Base-by-base conservation (phyloP, 2,797 vertebrate genomes). In the Thripadectes ignobilis region DNA sequence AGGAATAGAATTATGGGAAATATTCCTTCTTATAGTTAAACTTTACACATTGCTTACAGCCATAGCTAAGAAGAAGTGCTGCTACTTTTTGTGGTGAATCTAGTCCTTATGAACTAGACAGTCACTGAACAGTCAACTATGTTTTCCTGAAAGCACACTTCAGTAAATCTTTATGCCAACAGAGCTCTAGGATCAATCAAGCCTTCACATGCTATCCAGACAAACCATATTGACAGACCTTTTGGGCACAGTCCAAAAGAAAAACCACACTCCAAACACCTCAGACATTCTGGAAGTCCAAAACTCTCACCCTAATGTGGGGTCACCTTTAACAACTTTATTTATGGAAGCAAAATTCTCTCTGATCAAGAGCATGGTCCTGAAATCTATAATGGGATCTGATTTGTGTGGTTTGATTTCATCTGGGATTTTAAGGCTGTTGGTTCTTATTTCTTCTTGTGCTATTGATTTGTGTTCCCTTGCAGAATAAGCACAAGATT, bases 401-500 rank as follows among this genome's bases (percentile, higher is more conserved):
- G 59, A 84, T 84, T 81, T 75, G 62, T 76, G 82, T 54, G 36
- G 34, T 65, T 91, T 93, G 91, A 84, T 92, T 89, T 92, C 46
- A 68, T 73, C 73, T 76, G 66, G 59, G 63, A 15, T 85, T 96
- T 96, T 89, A 81, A 89, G 58, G 55, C 10, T 54, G 62, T 62
- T 91, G 39, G 68, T 84, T 95, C 75, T 51, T 75, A 66, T 88
- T 96, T 93, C 72, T 85, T 88, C 34, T 41, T 80, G 43, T 91
- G 69, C 86, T 92, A 63, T 77, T 82, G 69, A 82, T 95, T 76
- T 88, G 71, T 83, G 75, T 78, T 91, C 39, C 51, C 61, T 92
- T 87, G 73, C 83, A 95, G 55, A 95, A 78, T 88, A 95, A 94
- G 83, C 66, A 93, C 71, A 78, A 69, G 73, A 85, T 93, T 94